Evolutionary conservation across 2,888 invertebrate species (phyloP).

Genomic region (Himalopsyche kuldschensis): DNA sequence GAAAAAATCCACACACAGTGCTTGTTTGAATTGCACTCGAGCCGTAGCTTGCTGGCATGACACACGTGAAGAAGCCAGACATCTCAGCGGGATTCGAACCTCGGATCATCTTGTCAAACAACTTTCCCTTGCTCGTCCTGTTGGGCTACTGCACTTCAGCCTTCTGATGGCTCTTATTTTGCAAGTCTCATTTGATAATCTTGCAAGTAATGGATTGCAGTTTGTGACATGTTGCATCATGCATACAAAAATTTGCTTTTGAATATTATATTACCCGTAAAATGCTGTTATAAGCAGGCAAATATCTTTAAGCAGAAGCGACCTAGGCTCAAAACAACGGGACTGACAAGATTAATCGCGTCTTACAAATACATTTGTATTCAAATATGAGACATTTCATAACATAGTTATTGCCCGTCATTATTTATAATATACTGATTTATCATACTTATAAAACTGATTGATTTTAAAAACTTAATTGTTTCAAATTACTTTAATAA

Average conservation of each 20-base stretch:
- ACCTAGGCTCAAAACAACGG: too few relatives aligned
- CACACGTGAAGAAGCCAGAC: neutral
- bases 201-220: neutral
- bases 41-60: neutral
- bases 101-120: conserved; percentile 11
- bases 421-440: too few relatives aligned
- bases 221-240: neutral
- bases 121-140: conserved; percentile 22
- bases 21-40: neutral
- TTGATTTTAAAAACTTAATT: too few relatives aligned
- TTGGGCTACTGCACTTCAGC: neutral
- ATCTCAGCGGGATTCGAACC: neutral
- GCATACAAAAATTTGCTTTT: neutral
- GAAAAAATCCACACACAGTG: neutral
- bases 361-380: too few relatives aligned
- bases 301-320: too few relatives aligned
- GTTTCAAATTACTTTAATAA: too few relatives aligned
- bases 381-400: too few relatives aligned
- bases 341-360: too few relatives aligned
- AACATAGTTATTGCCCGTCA: too few relatives aligned
- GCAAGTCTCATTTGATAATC: neutral
- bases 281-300: neutral
- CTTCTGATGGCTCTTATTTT: neutral
- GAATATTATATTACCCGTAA: neutral
- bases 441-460: too few relatives aligned